Evolutionary conservation across 2,888 invertebrate species (phyloP), one percentile per base, ranked within the genome.

Genomic region (Coelogynopora nodosa): DNA sequence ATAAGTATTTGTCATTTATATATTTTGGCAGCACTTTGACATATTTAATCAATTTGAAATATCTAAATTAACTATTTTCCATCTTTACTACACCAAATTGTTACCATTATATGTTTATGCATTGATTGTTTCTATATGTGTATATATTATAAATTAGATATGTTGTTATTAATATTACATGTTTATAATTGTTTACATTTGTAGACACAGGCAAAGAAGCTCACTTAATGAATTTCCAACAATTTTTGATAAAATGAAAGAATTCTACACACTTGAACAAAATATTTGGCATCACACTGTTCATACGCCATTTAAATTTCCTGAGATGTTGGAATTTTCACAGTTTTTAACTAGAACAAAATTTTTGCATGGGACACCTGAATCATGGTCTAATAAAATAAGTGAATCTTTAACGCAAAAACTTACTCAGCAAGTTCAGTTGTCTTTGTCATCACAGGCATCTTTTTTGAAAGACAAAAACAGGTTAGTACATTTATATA

Each of bases 211-310:
- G 23, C 74, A 74, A 26, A 74, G 5, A 74, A 13, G 18, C 5
- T 13, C 74, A 74, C 74, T 74, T 2, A 13, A 74, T 13, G 74
- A 13, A 74, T 74, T 5, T 74, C 74, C 74, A 13, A 74, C 74
- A 13, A 26, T 74, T 2, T 23, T 23, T 74, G 74, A 74, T 2
- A 74, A 23, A 74, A 74, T 74, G 74, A 5, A n/a, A 26, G 82
- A 82, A 30, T 82, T 82, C 13, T 82, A 82, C 30, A 13, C 1
- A 2, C 2, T 30, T 23, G 86, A 86, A 86, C 29, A 86, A 81
- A 86, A 86, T 84, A 27, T 86, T 67, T 86, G 28, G 29, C 80
- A 86, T 26, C 86, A 86, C 27, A 82, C 86, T 0, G 0, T 86
- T 0, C 30, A 86, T 5, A 23, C 31, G 29, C 86, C 86, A 23